Conservation (phyloP, 1,140 invertebrate species). For the Drosophila pruinosa region DNA sequence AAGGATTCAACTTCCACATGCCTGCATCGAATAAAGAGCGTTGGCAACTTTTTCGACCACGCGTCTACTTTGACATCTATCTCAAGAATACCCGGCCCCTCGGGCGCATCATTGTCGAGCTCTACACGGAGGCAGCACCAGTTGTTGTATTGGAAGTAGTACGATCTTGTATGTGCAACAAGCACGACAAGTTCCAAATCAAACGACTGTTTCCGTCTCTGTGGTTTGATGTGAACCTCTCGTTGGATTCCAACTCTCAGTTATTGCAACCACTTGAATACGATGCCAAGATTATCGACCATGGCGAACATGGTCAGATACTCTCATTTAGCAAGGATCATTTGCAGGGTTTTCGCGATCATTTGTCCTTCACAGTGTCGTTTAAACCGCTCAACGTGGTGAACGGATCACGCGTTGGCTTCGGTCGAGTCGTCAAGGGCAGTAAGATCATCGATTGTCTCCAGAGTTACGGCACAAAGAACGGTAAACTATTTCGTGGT, state of each 20-base stretch:
- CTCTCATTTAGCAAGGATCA: constrained; percentile 62
- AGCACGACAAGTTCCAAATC: constrained; percentile 40
- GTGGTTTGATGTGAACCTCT: constrained; percentile 67
- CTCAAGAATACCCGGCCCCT: constrained; percentile 50
- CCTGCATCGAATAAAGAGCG: constrained; percentile 36
- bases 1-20: constrained; percentile 34
- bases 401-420: constrained; percentile 68
- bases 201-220: constrained; percentile 60
- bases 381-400: constrained; percentile 66
- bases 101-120: constrained; percentile 60
- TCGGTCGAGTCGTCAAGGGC: constrained; percentile 59
- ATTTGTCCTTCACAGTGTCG: constrained; percentile 61
- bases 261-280: constrained; percentile 55
- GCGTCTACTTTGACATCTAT: constrained; percentile 63
- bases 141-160: constrained; percentile 66
- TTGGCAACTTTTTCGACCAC: constrained; percentile 55
- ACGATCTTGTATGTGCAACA: constrained; percentile 50
- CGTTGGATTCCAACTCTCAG: constrained; percentile 12
- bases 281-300: constrained; percentile 64
- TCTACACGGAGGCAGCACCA: constrained; percentile 74
- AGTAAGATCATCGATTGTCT: constrained; percentile 62
- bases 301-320: constrained; percentile 46
- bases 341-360: constrained; percentile 47
- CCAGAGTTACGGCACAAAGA: constrained; percentile 71
- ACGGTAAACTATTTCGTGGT: constrained; percentile 62